phyloP scores from a whole-genome alignment of 2,888 invertebrate genomes.

The Hymenopus coronatus region DNA sequence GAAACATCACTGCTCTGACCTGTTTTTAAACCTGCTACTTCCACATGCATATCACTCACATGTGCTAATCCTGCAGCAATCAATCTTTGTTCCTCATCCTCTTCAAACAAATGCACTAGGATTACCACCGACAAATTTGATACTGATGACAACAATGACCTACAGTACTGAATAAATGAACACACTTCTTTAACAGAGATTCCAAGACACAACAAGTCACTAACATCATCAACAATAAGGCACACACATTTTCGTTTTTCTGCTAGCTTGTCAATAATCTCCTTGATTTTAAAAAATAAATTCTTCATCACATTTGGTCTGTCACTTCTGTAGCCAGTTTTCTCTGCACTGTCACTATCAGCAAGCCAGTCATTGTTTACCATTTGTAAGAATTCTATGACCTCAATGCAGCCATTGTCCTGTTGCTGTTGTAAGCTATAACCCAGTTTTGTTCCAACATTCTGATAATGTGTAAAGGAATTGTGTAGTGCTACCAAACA shows the following conservation, averaged over 20 bases:
- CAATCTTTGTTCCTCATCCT: slow-evolving; percentile 24
- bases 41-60: slow-evolving; percentile 60
- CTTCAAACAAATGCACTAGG: slow-evolving; percentile 22
- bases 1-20: slow-evolving; percentile 72
- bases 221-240: slow-evolving; percentile 69
- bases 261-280: slow-evolving; percentile 46
- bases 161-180: slow-evolving; percentile 51
- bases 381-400: slow-evolving; percentile 54
- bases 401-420: slow-evolving; percentile 49
- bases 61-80: slow-evolving; percentile 51
- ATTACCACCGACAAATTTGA: slow-evolving; percentile 13
- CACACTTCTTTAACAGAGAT: slow-evolving; percentile 54
- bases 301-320: slow-evolving; percentile 43
- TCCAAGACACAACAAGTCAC: slow-evolving; percentile 66
- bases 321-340: slow-evolving; percentile 35
- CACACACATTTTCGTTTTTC: slow-evolving; percentile 50
- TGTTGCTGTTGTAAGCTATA: slow-evolving; percentile 61
- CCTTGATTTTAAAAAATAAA: slow-evolving; percentile 48
- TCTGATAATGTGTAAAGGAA: slow-evolving; percentile 68
- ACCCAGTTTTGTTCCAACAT: slow-evolving; percentile 70
- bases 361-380: slow-evolving; percentile 37
- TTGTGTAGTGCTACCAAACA: slow-evolving; percentile 68
- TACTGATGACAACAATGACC: slow-evolving; percentile 41
- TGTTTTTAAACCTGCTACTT: slow-evolving; percentile 65
- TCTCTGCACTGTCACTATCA: slow-evolving; percentile 41